A percentile compares a stretch with the other conserved stretches of the same genome.
Conservation (phyloP, 2,113 vertebrate genomes). For the Circaetus gallicus region DNA sequence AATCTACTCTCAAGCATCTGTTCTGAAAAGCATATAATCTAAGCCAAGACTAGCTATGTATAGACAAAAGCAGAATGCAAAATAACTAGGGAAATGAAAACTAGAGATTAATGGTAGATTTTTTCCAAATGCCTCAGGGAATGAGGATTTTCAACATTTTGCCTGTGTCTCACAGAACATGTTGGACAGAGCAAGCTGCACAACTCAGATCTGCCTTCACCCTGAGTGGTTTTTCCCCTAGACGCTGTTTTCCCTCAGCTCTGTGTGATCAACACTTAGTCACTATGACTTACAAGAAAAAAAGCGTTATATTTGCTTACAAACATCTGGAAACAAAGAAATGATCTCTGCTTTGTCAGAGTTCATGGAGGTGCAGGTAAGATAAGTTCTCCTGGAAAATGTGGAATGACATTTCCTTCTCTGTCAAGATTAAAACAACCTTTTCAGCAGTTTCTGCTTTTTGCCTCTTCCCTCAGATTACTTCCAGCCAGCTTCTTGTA, state of each 20-base stretch:
- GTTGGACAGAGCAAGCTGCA: not conserved
- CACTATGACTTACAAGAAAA: not conserved
- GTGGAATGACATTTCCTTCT: not conserved
- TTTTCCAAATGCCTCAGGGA: not conserved
- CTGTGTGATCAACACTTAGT: not conserved
- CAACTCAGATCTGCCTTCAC: not conserved
- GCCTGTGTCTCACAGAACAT: not conserved
- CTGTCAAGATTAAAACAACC: not conserved
- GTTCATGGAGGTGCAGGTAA: not conserved
- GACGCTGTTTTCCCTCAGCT: not conserved
- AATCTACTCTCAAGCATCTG: not conserved
- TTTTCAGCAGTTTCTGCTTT: not conserved
- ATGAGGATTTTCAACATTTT: not conserved
- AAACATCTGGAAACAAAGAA: not conserved
- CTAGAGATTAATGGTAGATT: not conserved
- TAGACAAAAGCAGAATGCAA: not conserved
- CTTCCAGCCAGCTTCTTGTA: slow-evolving; percentile 19
- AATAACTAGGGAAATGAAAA: not conserved
- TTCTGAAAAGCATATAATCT: not conserved
- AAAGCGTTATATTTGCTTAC: not conserved
- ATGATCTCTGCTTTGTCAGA: not conserved
- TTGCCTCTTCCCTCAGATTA: not conserved
- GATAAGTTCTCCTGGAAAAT: not conserved
- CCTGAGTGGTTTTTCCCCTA: not conserved
- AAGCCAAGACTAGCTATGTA: not conserved